Conservation (phyloP, 2,888 invertebrate species). For the Odontothrips loti region DNA sequence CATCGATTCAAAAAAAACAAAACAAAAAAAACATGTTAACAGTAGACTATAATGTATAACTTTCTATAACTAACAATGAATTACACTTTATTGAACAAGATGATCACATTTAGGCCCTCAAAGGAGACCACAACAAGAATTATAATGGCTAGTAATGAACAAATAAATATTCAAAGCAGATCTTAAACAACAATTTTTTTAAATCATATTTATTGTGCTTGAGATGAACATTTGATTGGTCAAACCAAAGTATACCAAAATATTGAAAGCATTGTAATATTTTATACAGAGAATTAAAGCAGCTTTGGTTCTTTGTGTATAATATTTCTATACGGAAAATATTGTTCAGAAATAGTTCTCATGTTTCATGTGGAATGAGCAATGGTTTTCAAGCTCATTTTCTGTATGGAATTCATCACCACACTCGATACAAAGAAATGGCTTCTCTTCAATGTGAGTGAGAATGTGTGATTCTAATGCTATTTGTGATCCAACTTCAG, state of each 20-base stretch:
- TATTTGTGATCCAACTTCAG: neutral
- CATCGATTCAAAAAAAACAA: neutral
- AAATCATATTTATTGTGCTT: too few relatives aligned
- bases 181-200: too few relatives aligned
- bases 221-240: neutral
- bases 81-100: too few relatives aligned
- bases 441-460: slow-evolving; percentile 3
- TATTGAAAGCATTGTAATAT: neutral
- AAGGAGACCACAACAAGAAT: too few relatives aligned
- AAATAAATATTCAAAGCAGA: too few relatives aligned
- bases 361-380: neutral
- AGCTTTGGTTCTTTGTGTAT: too few relatives aligned
- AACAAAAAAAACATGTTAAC: neutral
- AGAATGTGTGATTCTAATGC: slow-evolving; percentile 9
- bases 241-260: neutral
- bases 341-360: neutral
- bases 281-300: too few relatives aligned
- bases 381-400: neutral
- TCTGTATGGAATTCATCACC: slow-evolving; percentile 11
- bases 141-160: too few relatives aligned
- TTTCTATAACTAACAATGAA: too few relatives aligned
- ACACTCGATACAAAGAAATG: slow-evolving; percentile 13
- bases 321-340: neutral
- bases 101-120: too few relatives aligned
- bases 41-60: too few relatives aligned